These are phyloP conservation scores for Mamestra brassicae DNA, from an alignment of 2,888 invertebrate genomes.

Conservation along the genomic window DNA sequence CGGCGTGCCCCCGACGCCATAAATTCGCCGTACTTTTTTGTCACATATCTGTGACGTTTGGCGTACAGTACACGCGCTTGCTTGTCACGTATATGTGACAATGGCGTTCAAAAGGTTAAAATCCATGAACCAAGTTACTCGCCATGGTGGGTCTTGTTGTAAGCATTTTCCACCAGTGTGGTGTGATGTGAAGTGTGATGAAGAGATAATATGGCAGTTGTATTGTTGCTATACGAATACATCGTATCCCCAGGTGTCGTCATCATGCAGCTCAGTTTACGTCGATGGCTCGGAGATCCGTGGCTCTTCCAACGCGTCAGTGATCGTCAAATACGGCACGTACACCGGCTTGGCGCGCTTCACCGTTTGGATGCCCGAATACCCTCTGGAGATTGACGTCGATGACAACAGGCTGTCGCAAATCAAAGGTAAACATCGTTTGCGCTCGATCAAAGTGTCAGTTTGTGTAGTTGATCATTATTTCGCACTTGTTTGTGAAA, in stretches of 20 bases:
- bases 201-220: no score
- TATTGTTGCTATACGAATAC: no score
- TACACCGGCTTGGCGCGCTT: conserved; percentile 97
- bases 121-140: no score
- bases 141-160: no score
- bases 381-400: conserved; percentile 97
- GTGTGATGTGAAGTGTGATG: no score
- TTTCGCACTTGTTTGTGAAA: conserved; percentile 6
- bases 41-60: no score
- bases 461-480: conserved; percentile 33
- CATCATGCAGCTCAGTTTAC: conserved; percentile 98
- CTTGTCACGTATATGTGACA: no score
- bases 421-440: conserved; percentile 92
- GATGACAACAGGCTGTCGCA: conserved; percentile 97
- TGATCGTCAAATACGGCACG: conserved; percentile 97
- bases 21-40: no score
- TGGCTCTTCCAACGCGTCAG: conserved; percentile 98
- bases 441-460: conserved; percentile 8
- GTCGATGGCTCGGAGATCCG: conserved; percentile 98
- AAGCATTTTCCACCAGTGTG: no score
- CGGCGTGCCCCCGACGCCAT: no score
- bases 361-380: conserved; percentile 99
- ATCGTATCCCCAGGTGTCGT: conserved; percentile 94
- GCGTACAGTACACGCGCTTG: no score
- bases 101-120: no score